Percentiles rank a stretch among this genome's conserved stretches.
These are phyloP conservation scores for Otocyon megalotis DNA, from an alignment of 2,113 vertebrate genomes.

Conservation along the genomic window DNA sequence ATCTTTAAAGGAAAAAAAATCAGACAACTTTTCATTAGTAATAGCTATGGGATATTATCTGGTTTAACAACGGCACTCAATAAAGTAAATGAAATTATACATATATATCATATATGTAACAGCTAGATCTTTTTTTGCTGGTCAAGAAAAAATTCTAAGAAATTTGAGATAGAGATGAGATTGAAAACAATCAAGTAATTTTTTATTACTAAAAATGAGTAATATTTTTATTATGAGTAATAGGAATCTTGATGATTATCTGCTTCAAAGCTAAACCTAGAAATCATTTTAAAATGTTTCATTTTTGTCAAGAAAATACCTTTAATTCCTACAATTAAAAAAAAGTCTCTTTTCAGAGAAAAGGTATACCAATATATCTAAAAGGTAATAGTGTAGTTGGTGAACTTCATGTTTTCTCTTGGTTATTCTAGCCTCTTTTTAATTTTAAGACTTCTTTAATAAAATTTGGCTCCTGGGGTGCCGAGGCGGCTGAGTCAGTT, in stretches of 20 bases:
- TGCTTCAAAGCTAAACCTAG: not conserved
- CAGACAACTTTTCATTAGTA: slow-evolving; percentile 24
- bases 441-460: not conserved
- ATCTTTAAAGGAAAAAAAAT: slow-evolving; percentile 29
- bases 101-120: too few species aligned
- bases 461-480: not conserved
- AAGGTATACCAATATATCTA: not conserved
- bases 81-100: not conserved
- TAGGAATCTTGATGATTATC: slow-evolving; percentile 5
- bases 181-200: not conserved
- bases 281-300: slow-evolving; percentile 8
- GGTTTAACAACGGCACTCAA: not conserved
- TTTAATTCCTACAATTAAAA: not conserved
- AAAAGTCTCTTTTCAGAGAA: slow-evolving; percentile 48
- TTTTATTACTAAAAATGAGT: too few species aligned
- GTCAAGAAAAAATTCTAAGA: slow-evolving; percentile 45
- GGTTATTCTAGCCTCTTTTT: not conserved
- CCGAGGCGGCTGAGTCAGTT: not conserved
- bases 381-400: not conserved
- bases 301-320: slow-evolving; percentile 16
- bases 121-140: not conserved
- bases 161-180: slow-evolving; percentile 17
- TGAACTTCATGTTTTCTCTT: not conserved
- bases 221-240: too few species aligned
- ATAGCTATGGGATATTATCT: not conserved